Evolutionary conservation across 2,797 vertebrate genomes (phyloP), one percentile per base, ranked within the genome.

Genomic region (Brachymystax lenok): DNA sequence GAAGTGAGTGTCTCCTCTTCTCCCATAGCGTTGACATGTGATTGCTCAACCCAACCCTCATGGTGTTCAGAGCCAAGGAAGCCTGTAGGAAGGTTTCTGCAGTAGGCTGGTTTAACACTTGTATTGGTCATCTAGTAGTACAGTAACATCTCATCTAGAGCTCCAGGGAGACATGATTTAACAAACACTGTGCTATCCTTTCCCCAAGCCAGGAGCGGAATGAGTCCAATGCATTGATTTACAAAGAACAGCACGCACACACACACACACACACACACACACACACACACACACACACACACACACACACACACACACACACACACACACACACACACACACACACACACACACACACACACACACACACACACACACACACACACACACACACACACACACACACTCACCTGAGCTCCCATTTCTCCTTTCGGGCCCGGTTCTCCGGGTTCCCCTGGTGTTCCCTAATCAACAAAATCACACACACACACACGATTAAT

Each of bases 361-460:
- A 10, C 54, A 19, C 24, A 10, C 19, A 21, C 28, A 19, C 0
- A 46, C n/a, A 10, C 54, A 19, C 24, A 10, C 19, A 21, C 59
- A 63, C 59, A 4, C 59, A 61, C 59, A 21, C 3, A 2, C 66
- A 30, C 13, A 67, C 64, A 30, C 12, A 67, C 59, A 24, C 63
- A 59, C 14, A 8, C 30, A 89, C 95, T 95, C 91, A 98, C 97
- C 82, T 82, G 78, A 74, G 91, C 74, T 79, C 95, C 97, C 71
- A 61, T 94, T 85, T 97, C 96, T 92, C 97, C 97, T 88, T 94
- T 96, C 51, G 84, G 90, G 79, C 97, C 97, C 81, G 78, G 86
- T 75, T 95, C 92, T 84, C 97, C 96, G 35, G 82, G 17, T 69
- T 90, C 81, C 72, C 97, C 97, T 77, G 95, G 89, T 51, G 95